phyloP scores from a whole-genome alignment of 2,797 vertebrate species.

The Halcyon smyrnensis region DNA sequence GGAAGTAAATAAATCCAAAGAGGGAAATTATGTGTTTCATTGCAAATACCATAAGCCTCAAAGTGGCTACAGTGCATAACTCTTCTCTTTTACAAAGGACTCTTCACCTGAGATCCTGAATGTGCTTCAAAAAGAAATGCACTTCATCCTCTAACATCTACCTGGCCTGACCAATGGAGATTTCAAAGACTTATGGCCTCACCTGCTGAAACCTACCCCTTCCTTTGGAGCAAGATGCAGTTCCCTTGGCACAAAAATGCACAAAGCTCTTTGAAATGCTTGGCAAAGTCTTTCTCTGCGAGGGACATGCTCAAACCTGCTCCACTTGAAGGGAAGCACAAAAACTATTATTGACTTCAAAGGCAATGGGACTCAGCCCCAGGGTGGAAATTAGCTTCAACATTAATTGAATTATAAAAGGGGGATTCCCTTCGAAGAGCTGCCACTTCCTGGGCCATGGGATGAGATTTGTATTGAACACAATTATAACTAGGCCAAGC shows the following conservation, averaged over 20 bases:
- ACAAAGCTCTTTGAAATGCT: constrained; percentile 30
- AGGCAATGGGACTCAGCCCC: constrained; percentile 36
- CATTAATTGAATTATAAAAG: constrained; percentile 54
- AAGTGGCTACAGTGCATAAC: neutral
- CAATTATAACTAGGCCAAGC: neutral
- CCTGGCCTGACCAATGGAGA: neutral
- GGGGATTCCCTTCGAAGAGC: constrained; percentile 55
- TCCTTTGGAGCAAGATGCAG: neutral
- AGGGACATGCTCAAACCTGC: constrained; percentile 15
- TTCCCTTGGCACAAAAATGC: neutral
- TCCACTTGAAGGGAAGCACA: neutral
- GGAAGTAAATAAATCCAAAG: neutral
- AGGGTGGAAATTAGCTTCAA: constrained; percentile 37
- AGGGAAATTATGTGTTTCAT: neutral
- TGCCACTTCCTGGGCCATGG: constrained; percentile 27
- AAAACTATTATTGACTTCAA: constrained; percentile 57
- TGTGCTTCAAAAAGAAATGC: neutral
- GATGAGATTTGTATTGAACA: neutral
- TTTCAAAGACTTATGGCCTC: neutral
- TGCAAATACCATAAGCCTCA: neutral
- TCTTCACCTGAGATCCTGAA: neutral
- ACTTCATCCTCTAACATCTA: neutral
- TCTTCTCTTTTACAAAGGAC: neutral
- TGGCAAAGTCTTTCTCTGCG: neutral
- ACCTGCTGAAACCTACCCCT: neutral